Percentiles rank a stretch among this genome's conserved stretches.
These are phyloP conservation scores for Anthopleura xanthogrammica DNA, from an alignment of 92 coral and sea anemone genomes.

Conservation along the genomic window DNA sequence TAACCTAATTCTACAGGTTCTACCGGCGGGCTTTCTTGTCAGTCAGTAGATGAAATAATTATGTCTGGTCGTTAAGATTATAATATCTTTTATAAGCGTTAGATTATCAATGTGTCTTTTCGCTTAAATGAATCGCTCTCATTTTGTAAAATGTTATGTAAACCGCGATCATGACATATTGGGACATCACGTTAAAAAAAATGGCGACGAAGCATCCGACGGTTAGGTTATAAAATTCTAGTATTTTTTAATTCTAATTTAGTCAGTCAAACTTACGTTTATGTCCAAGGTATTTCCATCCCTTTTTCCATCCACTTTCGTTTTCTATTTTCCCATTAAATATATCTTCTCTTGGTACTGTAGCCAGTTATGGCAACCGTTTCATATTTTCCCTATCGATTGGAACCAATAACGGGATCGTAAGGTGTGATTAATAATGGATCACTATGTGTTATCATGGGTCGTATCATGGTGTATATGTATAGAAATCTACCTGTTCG, in stretches of 20 bases:
- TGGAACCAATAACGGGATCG: background rate
- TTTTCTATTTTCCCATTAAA: background rate
- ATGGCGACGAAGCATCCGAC: too few relatives aligned
- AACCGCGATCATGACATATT: too few relatives aligned
- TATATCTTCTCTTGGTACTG: background rate
- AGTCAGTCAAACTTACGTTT: background rate
- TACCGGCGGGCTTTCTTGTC: background rate
- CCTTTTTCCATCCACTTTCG: background rate
- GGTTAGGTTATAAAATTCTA: too few relatives aligned
- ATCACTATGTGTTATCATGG: background rate
- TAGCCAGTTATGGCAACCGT: background rate
- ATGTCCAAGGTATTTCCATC: background rate
- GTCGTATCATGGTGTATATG: constrained; percentile 9
- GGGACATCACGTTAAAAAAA: too few relatives aligned
- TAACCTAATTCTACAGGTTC: background rate
- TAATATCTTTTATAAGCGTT: too few relatives aligned
- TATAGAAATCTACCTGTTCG: constrained; percentile 21
- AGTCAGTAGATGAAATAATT: background rate
- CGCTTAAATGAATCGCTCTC: too few relatives aligned
- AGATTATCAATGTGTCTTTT: too few relatives aligned
- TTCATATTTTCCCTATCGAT: background rate
- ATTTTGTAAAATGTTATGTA: too few relatives aligned
- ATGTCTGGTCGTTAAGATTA: too few relatives aligned
- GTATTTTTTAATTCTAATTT: background rate
- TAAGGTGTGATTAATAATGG: constrained; percentile 12